These are phyloP conservation scores for Nematostella vectensis DNA, from an alignment of 92 coral and sea anemone species.

Conservation along the genomic window DNA sequence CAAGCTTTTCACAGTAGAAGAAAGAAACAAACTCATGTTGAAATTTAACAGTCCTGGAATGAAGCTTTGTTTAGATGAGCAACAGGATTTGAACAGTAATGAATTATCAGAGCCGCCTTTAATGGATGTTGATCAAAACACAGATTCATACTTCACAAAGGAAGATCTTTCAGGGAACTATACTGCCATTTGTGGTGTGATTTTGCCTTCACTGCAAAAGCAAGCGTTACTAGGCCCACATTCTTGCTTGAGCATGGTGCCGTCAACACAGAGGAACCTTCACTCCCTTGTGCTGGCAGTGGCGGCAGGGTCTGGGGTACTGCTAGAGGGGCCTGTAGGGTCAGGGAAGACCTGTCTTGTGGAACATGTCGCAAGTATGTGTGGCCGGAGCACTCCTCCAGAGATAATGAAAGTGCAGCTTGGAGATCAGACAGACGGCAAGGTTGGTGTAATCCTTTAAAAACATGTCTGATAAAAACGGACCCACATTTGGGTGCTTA, in stretches of 20 bases:
- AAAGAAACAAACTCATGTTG: slow-evolving; percentile 18
- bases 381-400: slow-evolving; percentile 66
- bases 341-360: slow-evolving; percentile 85
- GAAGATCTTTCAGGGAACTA: slow-evolving; percentile 65
- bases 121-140: slow-evolving; percentile 7
- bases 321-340: slow-evolving; percentile 85
- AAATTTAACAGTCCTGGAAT: neutral
- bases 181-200: slow-evolving; percentile 51
- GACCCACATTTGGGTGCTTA: too few relatives aligned
- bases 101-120: neutral
- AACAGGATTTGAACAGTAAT: neutral
- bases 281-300: slow-evolving; percentile 77
- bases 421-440: slow-evolving; percentile 96
- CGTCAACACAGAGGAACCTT: slow-evolving; percentile 62
- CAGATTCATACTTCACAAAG: slow-evolving; percentile 34
- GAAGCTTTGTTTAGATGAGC: neutral
- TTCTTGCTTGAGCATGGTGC: slow-evolving; percentile 61
- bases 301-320: slow-evolving; percentile 70
- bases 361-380: slow-evolving; percentile 60
- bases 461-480: too few relatives aligned
- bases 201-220: slow-evolving; percentile 50
- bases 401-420: slow-evolving; percentile 79
- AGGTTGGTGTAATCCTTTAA: too few relatives aligned
- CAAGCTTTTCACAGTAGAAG: slow-evolving; percentile 28
- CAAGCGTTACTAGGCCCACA: slow-evolving; percentile 2